A percentile compares a stretch with the other conserved stretches of the same genome.
Evolutionary conservation across 2,113 vertebrate genomes (phyloP).

Genomic region (Podocnemis expansa): DNA sequence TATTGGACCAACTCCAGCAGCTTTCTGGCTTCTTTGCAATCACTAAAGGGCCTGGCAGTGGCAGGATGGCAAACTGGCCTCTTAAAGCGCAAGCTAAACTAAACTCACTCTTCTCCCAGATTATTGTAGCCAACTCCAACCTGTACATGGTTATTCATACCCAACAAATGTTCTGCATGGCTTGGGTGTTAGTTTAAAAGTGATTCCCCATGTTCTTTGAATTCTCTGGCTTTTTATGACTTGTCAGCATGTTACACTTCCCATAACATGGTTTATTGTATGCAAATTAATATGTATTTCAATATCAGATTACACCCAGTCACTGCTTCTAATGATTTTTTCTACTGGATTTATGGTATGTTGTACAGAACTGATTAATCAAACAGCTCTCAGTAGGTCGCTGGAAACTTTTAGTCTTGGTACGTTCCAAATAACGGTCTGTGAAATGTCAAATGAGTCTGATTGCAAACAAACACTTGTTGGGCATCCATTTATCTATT

Average conservation of each 20-base stretch:
- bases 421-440: background rate
- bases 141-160: accelerated
- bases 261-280: background rate
- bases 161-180: background rate
- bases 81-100: background rate
- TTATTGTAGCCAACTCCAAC: background rate
- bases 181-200: accelerated
- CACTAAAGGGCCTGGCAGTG: background rate
- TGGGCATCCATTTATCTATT: background rate
- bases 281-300: background rate
- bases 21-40: background rate
- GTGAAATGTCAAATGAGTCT: background rate
- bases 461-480: background rate
- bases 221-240: background rate
- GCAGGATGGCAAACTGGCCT: background rate
- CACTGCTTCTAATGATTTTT: background rate
- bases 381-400: background rate
- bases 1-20: background rate
- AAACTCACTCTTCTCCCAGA: accelerated
- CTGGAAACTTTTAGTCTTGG: background rate
- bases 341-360: background rate
- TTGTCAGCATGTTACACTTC: background rate
- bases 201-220: background rate
- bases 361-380: background rate
- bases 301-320: background rate